phyloP scores from a whole-genome alignment of 2,888 invertebrate species.

The Macaria liturata region DNA sequence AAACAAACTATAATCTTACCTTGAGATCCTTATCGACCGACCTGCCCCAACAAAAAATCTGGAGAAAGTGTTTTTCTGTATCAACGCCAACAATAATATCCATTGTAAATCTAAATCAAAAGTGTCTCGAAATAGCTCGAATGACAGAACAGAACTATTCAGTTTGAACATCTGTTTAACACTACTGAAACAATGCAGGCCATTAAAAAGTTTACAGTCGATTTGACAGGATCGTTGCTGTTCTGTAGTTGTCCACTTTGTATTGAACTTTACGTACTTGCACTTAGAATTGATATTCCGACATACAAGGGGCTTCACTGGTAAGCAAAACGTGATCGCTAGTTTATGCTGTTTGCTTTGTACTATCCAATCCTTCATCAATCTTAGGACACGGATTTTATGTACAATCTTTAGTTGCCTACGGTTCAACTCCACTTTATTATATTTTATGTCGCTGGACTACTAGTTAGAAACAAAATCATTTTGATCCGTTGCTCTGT shows the following conservation, averaged over 20 bases:
- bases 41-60: constrained; percentile 17
- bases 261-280: constrained; percentile 18
- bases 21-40: constrained; percentile 16
- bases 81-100: constrained; percentile 9
- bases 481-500: no score
- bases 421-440: no score
- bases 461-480: no score
- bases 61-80: constrained; percentile 10
- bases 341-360: constrained; percentile 1
- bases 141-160: constrained; percentile 29
- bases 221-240: constrained; percentile 23
- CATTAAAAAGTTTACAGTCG: constrained; percentile 31
- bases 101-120: constrained; percentile 4
- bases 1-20: constrained; percentile 7
- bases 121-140: constrained; percentile 14
- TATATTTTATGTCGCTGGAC: no score
- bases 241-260: constrained; percentile 8
- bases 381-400: constrained; percentile 1
- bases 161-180: constrained; percentile 30
- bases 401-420: background rate
- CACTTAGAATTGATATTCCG: constrained; percentile 14
- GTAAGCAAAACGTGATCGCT: constrained; percentile 23
- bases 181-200: constrained; percentile 29
- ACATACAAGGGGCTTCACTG: constrained; percentile 9
- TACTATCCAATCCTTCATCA: background rate